Percentiles rank a stretch among this genome's conserved stretches.
Conservation (phyloP, 2,113 vertebrate species). For the Recurvirostra avosetta region DNA sequence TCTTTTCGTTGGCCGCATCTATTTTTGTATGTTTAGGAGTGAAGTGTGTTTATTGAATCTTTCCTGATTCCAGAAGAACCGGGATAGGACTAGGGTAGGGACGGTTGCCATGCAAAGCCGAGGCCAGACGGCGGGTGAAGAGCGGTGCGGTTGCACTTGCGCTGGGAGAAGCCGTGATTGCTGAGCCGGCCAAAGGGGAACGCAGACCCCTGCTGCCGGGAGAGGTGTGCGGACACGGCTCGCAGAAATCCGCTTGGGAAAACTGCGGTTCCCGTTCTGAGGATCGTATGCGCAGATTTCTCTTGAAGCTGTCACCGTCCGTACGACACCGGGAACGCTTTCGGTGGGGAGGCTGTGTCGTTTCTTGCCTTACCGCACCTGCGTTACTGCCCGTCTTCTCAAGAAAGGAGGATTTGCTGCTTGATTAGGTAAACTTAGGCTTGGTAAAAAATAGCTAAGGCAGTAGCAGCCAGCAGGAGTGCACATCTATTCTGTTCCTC, state of each 20-base stretch:
- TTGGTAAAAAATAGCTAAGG: background rate
- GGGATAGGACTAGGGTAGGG: fast-evolving
- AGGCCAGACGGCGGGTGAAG: fast-evolving
- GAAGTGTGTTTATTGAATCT: background rate
- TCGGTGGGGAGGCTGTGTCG: background rate
- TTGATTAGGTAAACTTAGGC: background rate
- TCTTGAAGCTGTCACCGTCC: background rate
- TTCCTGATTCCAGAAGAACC: no score
- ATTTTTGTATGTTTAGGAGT: background rate
- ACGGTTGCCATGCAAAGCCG: fast-evolving
- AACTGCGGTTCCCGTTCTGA: background rate
- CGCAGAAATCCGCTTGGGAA: background rate
- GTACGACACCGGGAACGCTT: background rate
- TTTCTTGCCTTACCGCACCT: background rate
- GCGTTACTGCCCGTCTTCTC: background rate
- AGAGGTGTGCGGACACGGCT: background rate
- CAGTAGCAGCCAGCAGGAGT: background rate
- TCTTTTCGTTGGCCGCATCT: fast-evolving
- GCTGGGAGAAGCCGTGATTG: background rate
- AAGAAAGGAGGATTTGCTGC: background rate
- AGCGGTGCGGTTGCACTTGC: fast-evolving
- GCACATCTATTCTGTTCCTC: background rate
- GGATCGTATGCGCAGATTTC: background rate
- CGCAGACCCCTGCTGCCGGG: background rate
- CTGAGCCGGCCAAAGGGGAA: background rate